Percentiles rank a stretch among this genome's conserved stretches.
Conservation (phyloP, 2,888 invertebrate genomes). For the Cerastis rubricosa region DNA sequence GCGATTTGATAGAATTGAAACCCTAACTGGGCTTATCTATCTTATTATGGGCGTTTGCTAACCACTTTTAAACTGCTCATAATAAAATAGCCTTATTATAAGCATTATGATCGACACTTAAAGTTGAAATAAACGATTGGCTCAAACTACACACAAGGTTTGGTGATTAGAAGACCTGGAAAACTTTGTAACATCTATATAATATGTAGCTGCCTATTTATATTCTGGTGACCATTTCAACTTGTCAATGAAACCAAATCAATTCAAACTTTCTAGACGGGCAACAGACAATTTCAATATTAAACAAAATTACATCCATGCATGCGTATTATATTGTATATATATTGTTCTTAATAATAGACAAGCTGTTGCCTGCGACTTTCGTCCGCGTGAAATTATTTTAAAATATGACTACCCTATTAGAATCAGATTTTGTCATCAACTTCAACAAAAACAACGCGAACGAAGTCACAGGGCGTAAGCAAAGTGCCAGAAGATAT, state of each 20-base stretch:
- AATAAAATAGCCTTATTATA: neutral
- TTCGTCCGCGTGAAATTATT: too few species aligned
- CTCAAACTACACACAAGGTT: neutral
- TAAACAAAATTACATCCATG: constrained; percentile 6
- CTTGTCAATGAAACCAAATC: neutral
- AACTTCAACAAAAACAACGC: neutral
- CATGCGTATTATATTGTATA: neutral
- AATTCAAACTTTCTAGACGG: constrained; percentile 25
- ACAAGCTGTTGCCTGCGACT: too few species aligned
- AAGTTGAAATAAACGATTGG: neutral
- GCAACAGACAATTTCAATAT: constrained; percentile 1
- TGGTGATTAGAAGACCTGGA: neutral
- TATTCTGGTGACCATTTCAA: constrained; percentile 17
- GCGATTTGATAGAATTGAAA: too few species aligned
- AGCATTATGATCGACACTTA: neutral
- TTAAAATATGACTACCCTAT: too few species aligned
- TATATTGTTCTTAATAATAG: too few species aligned
- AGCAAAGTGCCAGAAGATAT: neutral
- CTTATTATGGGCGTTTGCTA: too few species aligned
- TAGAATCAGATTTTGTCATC: too few species aligned
- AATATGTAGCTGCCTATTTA: neutral
- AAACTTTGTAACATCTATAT: neutral
- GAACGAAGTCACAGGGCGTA: neutral
- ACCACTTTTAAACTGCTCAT: neutral
- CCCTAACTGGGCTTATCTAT: too few species aligned